Base-by-base conservation (phyloP, 2,113 vertebrate species). In the Arizona elegans region DNA sequence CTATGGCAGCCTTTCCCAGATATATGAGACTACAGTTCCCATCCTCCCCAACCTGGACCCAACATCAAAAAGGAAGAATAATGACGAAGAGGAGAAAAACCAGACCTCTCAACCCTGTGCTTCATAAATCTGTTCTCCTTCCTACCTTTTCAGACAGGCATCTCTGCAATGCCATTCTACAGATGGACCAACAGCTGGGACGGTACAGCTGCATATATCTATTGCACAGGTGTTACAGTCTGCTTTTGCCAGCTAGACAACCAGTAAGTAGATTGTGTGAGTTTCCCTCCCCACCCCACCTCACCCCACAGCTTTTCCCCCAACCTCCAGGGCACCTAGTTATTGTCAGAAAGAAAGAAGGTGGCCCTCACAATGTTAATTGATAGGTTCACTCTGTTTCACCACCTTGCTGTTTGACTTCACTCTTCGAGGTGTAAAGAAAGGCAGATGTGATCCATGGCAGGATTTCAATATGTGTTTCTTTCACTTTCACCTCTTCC, bases 381-480 rank as follows among this genome's bases (percentile, higher is more conserved):
- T 94, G 95, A 94, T 91, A 91, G 95, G 91, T 94, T 96, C 0
- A 0, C 92, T 97, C 94, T 50, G 95, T 95, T 95, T 95, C 94
- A 93, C 86, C 95, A 96, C 95, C 95, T 97, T 96, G 94, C 87
- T 95, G 94, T 53, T 96, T 95, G 94, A 95, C 94, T 95, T 97
- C 95, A 70, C 93, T 94, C 96, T 94, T 91, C 58, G 95, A 97
- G 96, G 97, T 97, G 96, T 93, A 97, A 97, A 96, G 93, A 96
- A 94, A 97, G 95, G 95, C 97, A 97, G 97, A 97, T 97, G 97
- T 95, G 96, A 94, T 94, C 95, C 96, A 93, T 97, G 97, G 97
- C 96, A 96, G 92, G 96, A 90, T 97, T 95, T 96, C 96, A 97
- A 95, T 94, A 94, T 88, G 86, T 93, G 96, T 96, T 93, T 96